Percentiles rank a stretch among this genome's conserved stretches.
phyloP scores from a whole-genome alignment of 2,797 vertebrate species.

The Apogon talboti region DNA sequence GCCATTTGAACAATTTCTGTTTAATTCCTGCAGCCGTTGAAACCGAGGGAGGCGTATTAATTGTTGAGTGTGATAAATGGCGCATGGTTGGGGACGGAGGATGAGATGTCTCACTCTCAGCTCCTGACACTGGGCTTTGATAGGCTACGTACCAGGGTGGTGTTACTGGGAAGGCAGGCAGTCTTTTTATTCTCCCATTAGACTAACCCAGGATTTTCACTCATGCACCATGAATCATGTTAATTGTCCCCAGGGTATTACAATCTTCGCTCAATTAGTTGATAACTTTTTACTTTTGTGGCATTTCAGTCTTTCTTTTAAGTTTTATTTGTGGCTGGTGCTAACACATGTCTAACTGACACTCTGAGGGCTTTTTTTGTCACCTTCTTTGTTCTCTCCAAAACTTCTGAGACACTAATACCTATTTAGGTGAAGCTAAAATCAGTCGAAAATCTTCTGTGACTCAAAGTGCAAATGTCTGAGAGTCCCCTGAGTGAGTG shows the following conservation, averaged over 20 bases:
- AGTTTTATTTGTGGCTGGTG: slow-evolving; percentile 63
- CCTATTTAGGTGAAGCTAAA: slow-evolving; percentile 58
- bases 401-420: slow-evolving; percentile 57
- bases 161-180: slow-evolving; percentile 60
- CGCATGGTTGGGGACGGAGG: slow-evolving; percentile 46
- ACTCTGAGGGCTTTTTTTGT: slow-evolving; percentile 20
- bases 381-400: slow-evolving; percentile 66
- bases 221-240: slow-evolving; percentile 80
- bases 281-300: slow-evolving; percentile 77
- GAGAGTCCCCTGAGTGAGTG: slow-evolving; percentile 68
- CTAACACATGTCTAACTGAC: slow-evolving; percentile 61
- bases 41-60: slow-evolving; percentile 56
- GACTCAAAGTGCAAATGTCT: slow-evolving; percentile 74
- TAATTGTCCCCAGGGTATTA: slow-evolving; percentile 80
- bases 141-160: slow-evolving; percentile 66
- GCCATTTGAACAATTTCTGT: slow-evolving; percentile 54
- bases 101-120: slow-evolving; percentile 64
- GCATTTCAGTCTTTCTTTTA: slow-evolving; percentile 71
- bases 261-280: slow-evolving; percentile 75
- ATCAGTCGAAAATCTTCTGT: slow-evolving; percentile 69
- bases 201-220: slow-evolving; percentile 75
- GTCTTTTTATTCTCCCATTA: slow-evolving; percentile 76
- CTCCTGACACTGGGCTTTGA: slow-evolving; percentile 67
- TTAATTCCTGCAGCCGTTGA: slow-evolving; percentile 59
- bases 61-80: slow-evolving; percentile 73